Conservation (phyloP, 2,113 vertebrate species). For the Pluvialis apricaria region DNA sequence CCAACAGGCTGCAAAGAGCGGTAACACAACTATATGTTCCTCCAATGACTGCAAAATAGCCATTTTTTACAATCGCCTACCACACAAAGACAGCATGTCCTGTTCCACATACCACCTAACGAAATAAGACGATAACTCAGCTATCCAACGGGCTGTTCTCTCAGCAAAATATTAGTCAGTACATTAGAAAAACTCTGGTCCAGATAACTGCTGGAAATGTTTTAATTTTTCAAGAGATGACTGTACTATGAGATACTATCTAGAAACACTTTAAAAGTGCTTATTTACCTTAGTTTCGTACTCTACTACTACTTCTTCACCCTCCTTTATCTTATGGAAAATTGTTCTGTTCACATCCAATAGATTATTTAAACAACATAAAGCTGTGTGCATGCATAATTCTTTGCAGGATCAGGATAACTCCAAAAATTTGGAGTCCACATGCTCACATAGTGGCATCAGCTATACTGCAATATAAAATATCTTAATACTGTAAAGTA, state of each 20-base stretch:
- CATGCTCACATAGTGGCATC: background rate
- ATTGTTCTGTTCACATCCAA: background rate
- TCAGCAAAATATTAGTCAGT: background rate
- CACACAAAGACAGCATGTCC: background rate
- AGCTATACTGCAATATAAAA: background rate
- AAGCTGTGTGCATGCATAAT: background rate
- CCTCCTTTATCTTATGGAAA: background rate
- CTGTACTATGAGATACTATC: background rate
- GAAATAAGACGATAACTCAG: background rate
- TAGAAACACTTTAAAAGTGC: background rate
- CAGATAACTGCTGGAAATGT: background rate
- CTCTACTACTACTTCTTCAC: background rate
- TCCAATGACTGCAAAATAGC: background rate
- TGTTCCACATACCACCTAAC: background rate
- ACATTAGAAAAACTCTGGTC: background rate
- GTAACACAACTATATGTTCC: too few species aligned
- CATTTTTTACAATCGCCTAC: background rate
- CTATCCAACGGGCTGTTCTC: background rate
- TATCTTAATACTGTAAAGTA: background rate
- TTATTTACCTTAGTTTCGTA: background rate
- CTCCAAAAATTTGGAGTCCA: background rate
- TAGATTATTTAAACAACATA: background rate
- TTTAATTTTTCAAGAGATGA: background rate
- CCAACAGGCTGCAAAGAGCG: background rate
- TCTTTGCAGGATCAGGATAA: background rate